Percentiles rank a stretch among this genome's conserved stretches.
Conservation (phyloP, 2,888 invertebrate genomes). For the Oligia latruncula region DNA sequence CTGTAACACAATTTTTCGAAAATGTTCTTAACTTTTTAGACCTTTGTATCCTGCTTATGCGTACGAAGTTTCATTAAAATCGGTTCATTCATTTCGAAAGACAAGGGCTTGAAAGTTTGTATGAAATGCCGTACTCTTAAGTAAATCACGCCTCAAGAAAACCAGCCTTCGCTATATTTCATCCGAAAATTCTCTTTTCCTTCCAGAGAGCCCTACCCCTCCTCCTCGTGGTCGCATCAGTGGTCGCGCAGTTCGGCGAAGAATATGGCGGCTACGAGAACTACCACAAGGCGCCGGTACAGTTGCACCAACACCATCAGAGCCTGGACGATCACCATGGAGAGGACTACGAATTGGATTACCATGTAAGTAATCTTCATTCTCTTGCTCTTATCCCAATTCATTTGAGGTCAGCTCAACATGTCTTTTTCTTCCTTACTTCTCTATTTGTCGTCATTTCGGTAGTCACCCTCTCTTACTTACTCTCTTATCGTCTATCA, state of each 20-base stretch:
- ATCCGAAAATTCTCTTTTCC: neutral
- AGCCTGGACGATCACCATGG: conserved; percentile 76
- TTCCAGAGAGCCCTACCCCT: conserved; percentile 77
- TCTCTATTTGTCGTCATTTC: neutral
- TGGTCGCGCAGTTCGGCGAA: conserved; percentile 80
- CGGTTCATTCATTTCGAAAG: no score
- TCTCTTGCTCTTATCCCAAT: neutral
- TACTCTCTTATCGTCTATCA: neutral
- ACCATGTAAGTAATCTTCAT: conserved; percentile 79
- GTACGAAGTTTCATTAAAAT: no score
- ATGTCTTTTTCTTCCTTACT: neutral
- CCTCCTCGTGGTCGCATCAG: conserved; percentile 72
- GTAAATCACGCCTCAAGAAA: neutral
- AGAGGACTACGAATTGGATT: conserved; percentile 85
- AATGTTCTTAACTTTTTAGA: no score
- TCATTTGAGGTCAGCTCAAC: neutral
- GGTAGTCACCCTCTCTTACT: no score
- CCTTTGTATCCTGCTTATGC: no score
- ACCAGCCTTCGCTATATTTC: neutral
- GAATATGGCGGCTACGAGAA: conserved; percentile 81
- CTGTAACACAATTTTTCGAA: no score
- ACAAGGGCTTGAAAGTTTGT: no score
- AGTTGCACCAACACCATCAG: conserved; percentile 75
- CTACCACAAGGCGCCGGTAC: conserved; percentile 74
- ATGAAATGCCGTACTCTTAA: neutral